phyloP scores from a whole-genome alignment of 1,140 invertebrate genomes.

The Fopius arisanus region DNA sequence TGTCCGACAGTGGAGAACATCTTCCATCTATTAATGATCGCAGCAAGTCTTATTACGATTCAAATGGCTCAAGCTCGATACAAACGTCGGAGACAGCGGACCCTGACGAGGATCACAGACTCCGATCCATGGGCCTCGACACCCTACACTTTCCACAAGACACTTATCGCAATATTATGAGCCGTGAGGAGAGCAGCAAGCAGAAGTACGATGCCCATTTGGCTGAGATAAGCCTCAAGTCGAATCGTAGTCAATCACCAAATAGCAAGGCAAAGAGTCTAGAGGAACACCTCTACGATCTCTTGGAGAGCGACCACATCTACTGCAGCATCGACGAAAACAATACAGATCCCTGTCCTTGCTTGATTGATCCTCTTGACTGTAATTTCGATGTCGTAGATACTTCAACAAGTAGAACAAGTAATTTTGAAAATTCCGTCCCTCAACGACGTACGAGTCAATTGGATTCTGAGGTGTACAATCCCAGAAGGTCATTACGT shows the following conservation, averaged over 20 bases:
- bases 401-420: constrained; percentile 1
- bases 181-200: constrained; percentile 40
- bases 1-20: constrained; percentile 57
- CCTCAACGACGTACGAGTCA: neutral
- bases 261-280: constrained; percentile 34
- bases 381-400: neutral
- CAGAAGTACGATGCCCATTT: constrained; percentile 42
- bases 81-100: constrained; percentile 28
- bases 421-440: constrained; percentile 2
- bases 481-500: constrained; percentile 11
- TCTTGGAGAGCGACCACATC: constrained; percentile 51
- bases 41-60: constrained; percentile 61
- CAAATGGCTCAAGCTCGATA: constrained; percentile 47
- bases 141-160: neutral
- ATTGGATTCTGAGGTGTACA: neutral
- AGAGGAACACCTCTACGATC: constrained; percentile 42
- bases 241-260: constrained; percentile 28
- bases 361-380: neutral
- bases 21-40: constrained; percentile 56
- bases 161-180: neutral
- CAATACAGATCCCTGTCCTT: constrained; percentile 36
- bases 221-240: neutral
- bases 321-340: constrained; percentile 60
- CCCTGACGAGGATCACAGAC: constrained; percentile 5
- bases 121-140: constrained; percentile 7